phyloP scores from a whole-genome alignment of 2,113 vertebrate genomes.

The Gorilla gorilla region DNA sequence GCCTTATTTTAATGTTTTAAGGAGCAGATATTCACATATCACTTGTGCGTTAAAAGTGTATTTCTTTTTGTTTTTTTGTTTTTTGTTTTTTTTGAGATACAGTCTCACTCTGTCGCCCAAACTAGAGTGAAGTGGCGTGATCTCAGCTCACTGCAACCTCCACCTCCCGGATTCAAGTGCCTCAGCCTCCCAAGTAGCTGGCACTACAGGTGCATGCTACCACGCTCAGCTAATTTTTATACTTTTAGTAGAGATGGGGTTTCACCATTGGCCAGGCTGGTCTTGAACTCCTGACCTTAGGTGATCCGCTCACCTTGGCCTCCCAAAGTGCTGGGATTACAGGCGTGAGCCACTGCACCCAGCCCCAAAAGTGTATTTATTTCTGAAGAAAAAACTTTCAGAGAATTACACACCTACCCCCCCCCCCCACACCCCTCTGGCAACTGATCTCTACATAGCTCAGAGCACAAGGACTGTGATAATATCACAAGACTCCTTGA shows the following conservation, averaged over 20 bases:
- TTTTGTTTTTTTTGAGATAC: background rate
- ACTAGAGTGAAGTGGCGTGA: background rate
- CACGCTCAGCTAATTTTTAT: background rate
- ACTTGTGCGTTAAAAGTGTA: background rate
- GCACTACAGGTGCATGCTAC: background rate
- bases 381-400: background rate
- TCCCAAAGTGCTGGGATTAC: background rate
- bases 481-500: conserved; percentile 32
- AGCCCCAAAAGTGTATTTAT: background rate
- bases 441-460: background rate
- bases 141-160: background rate
- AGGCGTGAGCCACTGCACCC: background rate
- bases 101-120: background rate
- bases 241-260: background rate
- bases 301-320: background rate
- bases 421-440: background rate
- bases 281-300: background rate
- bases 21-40: background rate
- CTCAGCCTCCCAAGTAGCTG: background rate
- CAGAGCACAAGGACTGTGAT: background rate
- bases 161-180: background rate
- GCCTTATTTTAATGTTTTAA: conserved; percentile 1
- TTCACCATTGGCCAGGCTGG: background rate
- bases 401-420: background rate
- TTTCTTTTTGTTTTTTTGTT: background rate